These are phyloP conservation scores for Dicentrarchus labrax DNA, from an alignment of 2,113 vertebrate species.

Conservation along the genomic window DNA sequence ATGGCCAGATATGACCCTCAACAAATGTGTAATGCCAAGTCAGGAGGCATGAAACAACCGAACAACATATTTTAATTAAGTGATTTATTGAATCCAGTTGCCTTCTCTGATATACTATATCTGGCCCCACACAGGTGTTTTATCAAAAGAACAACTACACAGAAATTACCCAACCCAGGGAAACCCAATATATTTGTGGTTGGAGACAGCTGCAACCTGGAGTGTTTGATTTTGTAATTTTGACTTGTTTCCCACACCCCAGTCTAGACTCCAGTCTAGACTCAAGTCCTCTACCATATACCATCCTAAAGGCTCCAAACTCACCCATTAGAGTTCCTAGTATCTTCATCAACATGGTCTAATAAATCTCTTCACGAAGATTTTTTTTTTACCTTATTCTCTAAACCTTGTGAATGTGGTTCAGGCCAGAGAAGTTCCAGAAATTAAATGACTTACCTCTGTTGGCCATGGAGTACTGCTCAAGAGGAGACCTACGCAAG, in stretches of 20 bases:
- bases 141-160: slow-evolving; percentile 23
- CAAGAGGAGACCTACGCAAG: slow-evolving; percentile 95
- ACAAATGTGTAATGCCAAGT: neutral
- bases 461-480: slow-evolving; percentile 97
- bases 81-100: neutral
- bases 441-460: slow-evolving; percentile 95
- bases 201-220: slow-evolving; percentile 28
- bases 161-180: slow-evolving; percentile 41
- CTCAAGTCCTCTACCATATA: neutral
- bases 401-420: slow-evolving; percentile 88
- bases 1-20: neutral
- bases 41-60: neutral
- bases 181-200: slow-evolving; percentile 35
- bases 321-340: neutral
- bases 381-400: neutral
- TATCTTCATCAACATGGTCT: neutral
- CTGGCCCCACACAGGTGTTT: slow-evolving; percentile 9
- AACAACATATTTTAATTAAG: neutral
- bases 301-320: neutral
- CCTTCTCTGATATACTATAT: neutral
- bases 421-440: slow-evolving; percentile 92
- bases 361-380: neutral
- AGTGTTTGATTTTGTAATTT: slow-evolving; percentile 22
- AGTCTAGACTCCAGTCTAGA: neutral
- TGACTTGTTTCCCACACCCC: neutral